phyloP scores from a whole-genome alignment of 2,888 invertebrate genomes.

The Capitulum mitella region DNA sequence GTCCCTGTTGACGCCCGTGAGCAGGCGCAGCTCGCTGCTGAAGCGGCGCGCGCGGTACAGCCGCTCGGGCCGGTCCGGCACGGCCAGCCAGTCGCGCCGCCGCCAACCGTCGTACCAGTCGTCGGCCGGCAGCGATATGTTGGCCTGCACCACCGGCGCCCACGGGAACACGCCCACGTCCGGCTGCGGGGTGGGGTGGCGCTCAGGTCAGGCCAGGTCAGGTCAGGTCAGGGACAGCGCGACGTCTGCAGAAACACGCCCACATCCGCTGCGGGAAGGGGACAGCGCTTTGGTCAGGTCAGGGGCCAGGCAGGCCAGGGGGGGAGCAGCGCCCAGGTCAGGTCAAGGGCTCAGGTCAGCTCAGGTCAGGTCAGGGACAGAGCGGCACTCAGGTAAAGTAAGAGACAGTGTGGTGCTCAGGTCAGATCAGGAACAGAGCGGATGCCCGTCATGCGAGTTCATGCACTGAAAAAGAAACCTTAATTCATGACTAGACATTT shows the following conservation, averaged over 20 bases:
- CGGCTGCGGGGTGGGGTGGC: constrained; percentile 50
- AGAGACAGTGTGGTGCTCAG: too few species aligned
- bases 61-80: constrained; percentile 64
- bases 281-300: too few species aligned
- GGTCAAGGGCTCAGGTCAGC: neutral
- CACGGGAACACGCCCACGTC: constrained; percentile 84
- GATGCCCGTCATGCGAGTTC: too few species aligned
- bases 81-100: constrained; percentile 73
- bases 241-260: too few species aligned
- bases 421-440: too few species aligned
- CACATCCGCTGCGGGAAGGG: too few species aligned
- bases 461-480: too few species aligned
- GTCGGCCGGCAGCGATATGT: constrained; percentile 59
- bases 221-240: too few species aligned
- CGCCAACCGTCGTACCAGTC: constrained; percentile 80
- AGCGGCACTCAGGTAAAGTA: too few species aligned
- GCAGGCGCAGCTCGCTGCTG: constrained; percentile 65
- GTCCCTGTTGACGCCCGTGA: constrained; percentile 85
- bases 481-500: too few species aligned
- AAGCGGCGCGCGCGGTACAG: constrained; percentile 61
- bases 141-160: constrained; percentile 82
- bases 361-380: neutral
- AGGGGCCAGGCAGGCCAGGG: too few species aligned
- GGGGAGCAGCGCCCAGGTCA: too few species aligned
- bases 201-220: neutral